Evolutionary conservation across 2,113 vertebrate genomes (phyloP).

Genomic region (Donacobius atricapilla): DNA sequence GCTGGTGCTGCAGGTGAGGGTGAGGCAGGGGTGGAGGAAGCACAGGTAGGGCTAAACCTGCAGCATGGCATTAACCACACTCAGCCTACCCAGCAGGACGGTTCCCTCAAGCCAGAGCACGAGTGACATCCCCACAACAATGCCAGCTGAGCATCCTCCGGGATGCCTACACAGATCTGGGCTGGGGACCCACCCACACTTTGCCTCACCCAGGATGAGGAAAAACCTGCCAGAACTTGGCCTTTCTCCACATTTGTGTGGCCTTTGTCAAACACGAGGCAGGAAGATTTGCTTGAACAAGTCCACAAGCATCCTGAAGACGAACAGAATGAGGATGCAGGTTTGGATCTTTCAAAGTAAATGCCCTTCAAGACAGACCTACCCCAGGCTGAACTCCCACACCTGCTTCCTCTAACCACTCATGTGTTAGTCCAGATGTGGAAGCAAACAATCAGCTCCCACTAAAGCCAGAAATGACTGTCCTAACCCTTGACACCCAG

Average conservation of each 20-base stretch:
- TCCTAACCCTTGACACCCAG: not conserved
- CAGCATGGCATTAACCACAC: not conserved
- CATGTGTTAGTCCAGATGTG: not conserved
- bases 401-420: not conserved
- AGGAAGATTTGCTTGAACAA: not conserved
- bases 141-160: not conserved
- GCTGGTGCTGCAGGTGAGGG: not conserved
- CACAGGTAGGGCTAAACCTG: not conserved
- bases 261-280: not conserved
- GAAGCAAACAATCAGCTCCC: not conserved
- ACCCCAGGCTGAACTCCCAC: not conserved
- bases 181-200: not conserved
- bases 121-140: rapidly evolving
- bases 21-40: not conserved
- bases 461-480: not conserved
- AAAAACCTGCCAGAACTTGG: not conserved
- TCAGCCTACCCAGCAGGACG: not conserved
- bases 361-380: not conserved
- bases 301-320: not conserved
- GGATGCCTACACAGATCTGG: not conserved
- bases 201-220: not conserved
- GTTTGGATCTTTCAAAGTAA: not conserved
- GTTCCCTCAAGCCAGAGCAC: not conserved
- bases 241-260: not conserved
- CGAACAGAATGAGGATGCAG: not conserved